Evolutionary conservation across 2,113 vertebrate species (phyloP), one percentile per base, ranked within the genome.

Genomic region (Periophthalmodon schlosseri): DNA sequence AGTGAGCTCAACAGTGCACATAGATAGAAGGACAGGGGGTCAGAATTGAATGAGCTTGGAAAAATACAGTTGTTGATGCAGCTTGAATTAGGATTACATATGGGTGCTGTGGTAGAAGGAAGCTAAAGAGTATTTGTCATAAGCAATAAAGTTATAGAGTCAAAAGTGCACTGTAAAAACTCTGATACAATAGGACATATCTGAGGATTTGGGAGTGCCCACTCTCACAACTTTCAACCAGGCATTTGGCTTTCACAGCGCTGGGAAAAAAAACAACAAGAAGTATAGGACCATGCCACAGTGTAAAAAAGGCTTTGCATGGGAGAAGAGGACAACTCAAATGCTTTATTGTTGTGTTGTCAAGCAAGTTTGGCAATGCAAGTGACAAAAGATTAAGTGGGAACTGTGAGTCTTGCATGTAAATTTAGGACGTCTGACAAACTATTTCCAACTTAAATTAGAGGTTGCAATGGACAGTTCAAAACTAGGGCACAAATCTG

Each of bases 211-310:
- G 14, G 49, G 13, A 57, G n/a, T 60, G 65, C 74, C 47, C 63
- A 75, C 21, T 23, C 21, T 64, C 36, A 28, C 28, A 80, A 68
- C 69, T 81, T 72, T 75, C 49, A 74, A 68, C 78, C 34, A 68
- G 57, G 8, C 2, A 76, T 68, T 47, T 58, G 54, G 64, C 72
- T 70, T 58, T 66, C 52, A 73, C 15, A 46, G 52, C 2, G 15
- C 63, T 69, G 73, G 61, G 58, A n/a, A n/a, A 33, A 76, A 69
- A 68, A 16, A 50, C 52, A 68, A 80, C 8, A 64, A 21, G 75
- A 52, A 56, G 34, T 16, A 64, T 57, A 5, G 67, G 12, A 71
- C 36, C 75, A 46, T 74, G 68, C 23, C 68, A 9, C 44, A 76
- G 72, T 24, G 46, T 69, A 79, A 54, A 61, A 66, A 9, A 47